Percentiles rank a stretch among this genome's conserved stretches.
phyloP scores from a whole-genome alignment of 92 coral and sea anemone genomes.

The Blastomussa wellsi region DNA sequence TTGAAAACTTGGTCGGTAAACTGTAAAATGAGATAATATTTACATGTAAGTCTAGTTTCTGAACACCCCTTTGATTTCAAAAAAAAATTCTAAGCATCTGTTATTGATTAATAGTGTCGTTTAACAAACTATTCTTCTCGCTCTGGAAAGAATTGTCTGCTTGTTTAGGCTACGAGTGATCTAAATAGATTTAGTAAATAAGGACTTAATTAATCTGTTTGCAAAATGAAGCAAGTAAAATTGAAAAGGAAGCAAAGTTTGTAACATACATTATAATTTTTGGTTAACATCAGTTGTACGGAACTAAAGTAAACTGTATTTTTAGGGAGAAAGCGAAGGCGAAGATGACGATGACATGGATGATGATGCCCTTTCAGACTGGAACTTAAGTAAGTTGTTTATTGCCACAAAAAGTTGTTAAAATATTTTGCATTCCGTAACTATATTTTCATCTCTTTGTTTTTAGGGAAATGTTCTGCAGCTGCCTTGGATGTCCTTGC shows the following conservation, averaged over 20 bases:
- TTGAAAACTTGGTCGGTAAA: no score
- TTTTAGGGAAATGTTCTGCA: conserved; percentile 93
- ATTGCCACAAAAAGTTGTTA: not conserved
- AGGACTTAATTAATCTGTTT: not conserved
- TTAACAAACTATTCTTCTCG: not conserved
- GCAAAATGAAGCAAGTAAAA: no score
- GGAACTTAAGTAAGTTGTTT: conserved; percentile 84
- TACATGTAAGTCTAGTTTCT: no score
- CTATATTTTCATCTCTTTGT: not conserved
- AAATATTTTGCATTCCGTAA: not conserved
- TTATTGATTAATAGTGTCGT: not conserved
- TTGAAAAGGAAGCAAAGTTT: no score
- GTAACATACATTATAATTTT: not conserved
- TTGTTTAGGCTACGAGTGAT: not conserved
- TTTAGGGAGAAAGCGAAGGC: conserved; percentile 78
- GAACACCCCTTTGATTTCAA: no score
- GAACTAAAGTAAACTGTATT: not conserved
- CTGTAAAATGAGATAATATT: no score
- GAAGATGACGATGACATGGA: conserved; percentile 95
- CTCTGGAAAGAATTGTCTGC: not conserved
- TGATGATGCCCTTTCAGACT: conserved; percentile 96
- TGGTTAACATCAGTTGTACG: not conserved
- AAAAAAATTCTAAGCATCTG: not conserved
- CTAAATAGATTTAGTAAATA: not conserved
- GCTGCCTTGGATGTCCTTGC: conserved; percentile 98